These are phyloP conservation scores for Asteroscopus sphinx DNA, from an alignment of 2,888 invertebrate species.

Conservation along the genomic window DNA sequence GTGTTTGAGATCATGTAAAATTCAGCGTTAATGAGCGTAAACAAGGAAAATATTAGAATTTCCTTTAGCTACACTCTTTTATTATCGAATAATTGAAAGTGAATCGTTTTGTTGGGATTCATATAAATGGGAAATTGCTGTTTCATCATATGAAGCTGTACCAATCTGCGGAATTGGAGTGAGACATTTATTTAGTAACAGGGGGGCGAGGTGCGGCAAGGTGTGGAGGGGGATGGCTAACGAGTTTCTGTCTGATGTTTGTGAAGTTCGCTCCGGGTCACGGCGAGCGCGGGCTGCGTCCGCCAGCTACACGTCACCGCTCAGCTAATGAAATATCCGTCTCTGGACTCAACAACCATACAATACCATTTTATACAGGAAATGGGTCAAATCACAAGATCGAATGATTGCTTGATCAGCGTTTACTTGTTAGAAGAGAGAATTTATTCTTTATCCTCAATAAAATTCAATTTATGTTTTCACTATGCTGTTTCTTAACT, in stretches of 20 bases:
- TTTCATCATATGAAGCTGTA: constrained; percentile 54
- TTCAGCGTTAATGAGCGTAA: constrained; percentile 37
- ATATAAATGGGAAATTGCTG: constrained; percentile 47
- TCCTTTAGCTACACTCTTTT: constrained; percentile 30
- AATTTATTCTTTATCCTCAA: constrained; percentile 13
- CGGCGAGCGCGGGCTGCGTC: constrained; percentile 59
- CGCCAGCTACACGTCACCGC: constrained; percentile 43
- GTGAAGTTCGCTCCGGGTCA: constrained; percentile 70
- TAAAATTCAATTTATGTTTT: constrained; percentile 14
- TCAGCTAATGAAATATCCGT: constrained; percentile 62
- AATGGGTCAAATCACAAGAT: constrained; percentile 42
- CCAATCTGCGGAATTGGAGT: constrained; percentile 60
- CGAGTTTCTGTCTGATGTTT: constrained; percentile 74
- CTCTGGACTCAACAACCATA: constrained; percentile 49
- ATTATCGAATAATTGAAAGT: constrained; percentile 46
- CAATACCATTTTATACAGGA: constrained; percentile 43
- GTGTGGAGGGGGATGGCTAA: constrained; percentile 65
- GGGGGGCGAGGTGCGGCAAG: constrained; percentile 42
- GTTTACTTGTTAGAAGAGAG: constrained; percentile 21
- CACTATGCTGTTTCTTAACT: constrained; percentile 30
- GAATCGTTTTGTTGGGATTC: constrained; percentile 40
- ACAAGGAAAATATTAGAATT: constrained; percentile 33
- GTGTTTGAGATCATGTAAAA: constrained; percentile 51
- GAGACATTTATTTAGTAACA: constrained; percentile 66
- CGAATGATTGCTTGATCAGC: constrained; percentile 42